Percentiles rank a stretch among this genome's conserved stretches.
Evolutionary conservation across 2,113 vertebrate genomes (phyloP).

Genomic region (Xiphophorus couchianus): DNA sequence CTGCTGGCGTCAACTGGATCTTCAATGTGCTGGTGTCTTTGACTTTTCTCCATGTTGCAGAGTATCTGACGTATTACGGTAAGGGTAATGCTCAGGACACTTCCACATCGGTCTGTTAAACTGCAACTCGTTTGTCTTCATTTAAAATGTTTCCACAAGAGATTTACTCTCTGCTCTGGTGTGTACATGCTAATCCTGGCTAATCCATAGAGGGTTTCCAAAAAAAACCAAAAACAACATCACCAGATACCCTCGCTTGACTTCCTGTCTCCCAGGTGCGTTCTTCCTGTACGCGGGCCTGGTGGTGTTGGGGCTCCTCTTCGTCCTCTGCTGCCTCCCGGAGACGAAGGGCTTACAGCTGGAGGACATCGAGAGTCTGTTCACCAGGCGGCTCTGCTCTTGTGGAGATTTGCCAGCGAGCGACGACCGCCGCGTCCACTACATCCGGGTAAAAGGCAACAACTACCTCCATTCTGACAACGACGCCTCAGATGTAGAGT

Average conservation of each 20-base stretch:
- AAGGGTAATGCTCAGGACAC: slow-evolving; percentile 8
- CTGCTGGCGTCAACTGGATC: slow-evolving; percentile 95
- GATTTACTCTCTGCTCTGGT: not conserved
- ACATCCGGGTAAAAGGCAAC: slow-evolving; percentile 93
- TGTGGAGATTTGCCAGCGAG: slow-evolving; percentile 83
- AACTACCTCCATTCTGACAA: slow-evolving; percentile 90
- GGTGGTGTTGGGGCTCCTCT: slow-evolving; percentile 87
- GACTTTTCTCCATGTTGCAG: slow-evolving; percentile 92
- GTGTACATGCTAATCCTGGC: no score
- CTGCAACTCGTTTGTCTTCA: not conserved
- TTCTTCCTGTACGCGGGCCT: slow-evolving; percentile 95
- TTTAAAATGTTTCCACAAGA: not conserved
- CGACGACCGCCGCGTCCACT: slow-evolving; percentile 83
- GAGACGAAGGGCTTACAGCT: slow-evolving; percentile 94
- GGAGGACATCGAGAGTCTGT: slow-evolving; percentile 94
- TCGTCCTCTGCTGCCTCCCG: slow-evolving; percentile 91
- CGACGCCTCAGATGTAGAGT: slow-evolving; percentile 90
- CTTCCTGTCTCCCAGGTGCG: slow-evolving; percentile 80
- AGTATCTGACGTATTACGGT: slow-evolving; percentile 96
- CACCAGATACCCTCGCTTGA: not conserved
- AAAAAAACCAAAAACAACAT: no score
- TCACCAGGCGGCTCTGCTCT: slow-evolving; percentile 87
- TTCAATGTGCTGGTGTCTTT: slow-evolving; percentile 96
- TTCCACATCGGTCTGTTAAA: not conserved
- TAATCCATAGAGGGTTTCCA: not conserved